phyloP scores from a whole-genome alignment of 1,140 invertebrate genomes.

The Tribolium madens region DNA sequence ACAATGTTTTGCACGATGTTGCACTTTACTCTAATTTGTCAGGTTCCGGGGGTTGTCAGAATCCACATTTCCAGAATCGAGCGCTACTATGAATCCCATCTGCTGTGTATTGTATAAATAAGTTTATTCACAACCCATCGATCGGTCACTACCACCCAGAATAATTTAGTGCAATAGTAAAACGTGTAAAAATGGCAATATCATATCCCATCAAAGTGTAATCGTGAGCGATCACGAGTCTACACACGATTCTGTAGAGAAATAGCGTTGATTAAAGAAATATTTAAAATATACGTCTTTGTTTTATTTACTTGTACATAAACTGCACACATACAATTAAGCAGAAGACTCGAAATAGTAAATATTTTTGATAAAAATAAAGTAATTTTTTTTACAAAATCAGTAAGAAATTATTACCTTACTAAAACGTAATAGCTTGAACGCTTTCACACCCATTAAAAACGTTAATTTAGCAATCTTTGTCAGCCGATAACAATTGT shows the following conservation, averaged over 20 bases:
- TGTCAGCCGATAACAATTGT: no score
- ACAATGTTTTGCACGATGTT: constrained; percentile 54
- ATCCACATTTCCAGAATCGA: constrained; percentile 38
- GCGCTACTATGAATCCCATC: constrained; percentile 28
- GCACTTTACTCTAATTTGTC: constrained; percentile 51
- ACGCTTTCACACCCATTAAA: no score
- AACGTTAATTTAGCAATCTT: no score
- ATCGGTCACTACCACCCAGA: constrained; percentile 53
- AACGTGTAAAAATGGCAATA: constrained; percentile 65
- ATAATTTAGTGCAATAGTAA: constrained; percentile 63
- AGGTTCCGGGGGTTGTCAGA: constrained; percentile 42
- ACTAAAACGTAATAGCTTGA: no score
- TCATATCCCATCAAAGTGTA: constrained; percentile 63
- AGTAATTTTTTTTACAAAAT: no score
- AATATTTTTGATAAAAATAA: no score
- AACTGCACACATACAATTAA: no score
- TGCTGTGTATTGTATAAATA: constrained; percentile 40
- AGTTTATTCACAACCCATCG: constrained; percentile 47
- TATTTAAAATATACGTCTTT: constrained; percentile 58
- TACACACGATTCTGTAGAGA: constrained; percentile 63
- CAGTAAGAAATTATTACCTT: no score
- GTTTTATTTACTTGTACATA: constrained; percentile 1
- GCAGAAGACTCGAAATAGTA: no score
- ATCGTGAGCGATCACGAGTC: constrained; percentile 57
- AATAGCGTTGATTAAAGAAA: constrained; percentile 65